Evolutionary conservation across 2,888 invertebrate genomes (phyloP).

Genomic region (Masnerella sp.): DNA sequence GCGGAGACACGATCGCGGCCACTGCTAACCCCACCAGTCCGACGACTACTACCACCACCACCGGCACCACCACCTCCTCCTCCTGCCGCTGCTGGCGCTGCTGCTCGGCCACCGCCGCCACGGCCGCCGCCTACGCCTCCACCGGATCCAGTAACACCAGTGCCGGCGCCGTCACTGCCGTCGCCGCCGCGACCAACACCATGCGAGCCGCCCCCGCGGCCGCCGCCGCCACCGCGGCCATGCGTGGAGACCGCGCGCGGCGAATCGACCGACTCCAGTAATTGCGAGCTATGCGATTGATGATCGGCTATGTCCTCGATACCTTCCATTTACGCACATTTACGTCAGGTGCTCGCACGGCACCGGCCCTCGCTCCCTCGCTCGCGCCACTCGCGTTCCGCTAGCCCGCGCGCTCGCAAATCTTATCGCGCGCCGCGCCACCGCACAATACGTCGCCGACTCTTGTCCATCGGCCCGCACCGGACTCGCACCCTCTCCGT

Average conservation of each 20-base stretch:
- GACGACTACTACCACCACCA: constrained; percentile 71
- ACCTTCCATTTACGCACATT: constrained; percentile 78
- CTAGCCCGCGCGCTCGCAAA: no score
- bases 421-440: no score
- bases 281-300: constrained; percentile 77
- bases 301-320: constrained; percentile 78
- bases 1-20: constrained; percentile 73
- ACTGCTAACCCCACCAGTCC: constrained; percentile 78
- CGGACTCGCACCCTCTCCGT: no score
- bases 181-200: constrained; percentile 65
- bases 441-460: no score
- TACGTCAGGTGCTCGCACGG: no score
- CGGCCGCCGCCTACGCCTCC: constrained; percentile 71
- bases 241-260: constrained; percentile 76
- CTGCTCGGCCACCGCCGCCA: constrained; percentile 78
- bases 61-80: constrained; percentile 68
- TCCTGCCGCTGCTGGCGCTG: constrained; percentile 69
- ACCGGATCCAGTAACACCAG: constrained; percentile 64
- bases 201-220: constrained; percentile 73
- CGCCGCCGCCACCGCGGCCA: constrained; percentile 71
- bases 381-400: no score
- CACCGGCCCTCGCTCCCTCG: no score
- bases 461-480: no score
- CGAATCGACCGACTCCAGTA: constrained; percentile 79
- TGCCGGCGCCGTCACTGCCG: constrained; percentile 63